Base-by-base conservation (phyloP, 2,888 invertebrate species). In the Rhamphomyia laevipes region DNA sequence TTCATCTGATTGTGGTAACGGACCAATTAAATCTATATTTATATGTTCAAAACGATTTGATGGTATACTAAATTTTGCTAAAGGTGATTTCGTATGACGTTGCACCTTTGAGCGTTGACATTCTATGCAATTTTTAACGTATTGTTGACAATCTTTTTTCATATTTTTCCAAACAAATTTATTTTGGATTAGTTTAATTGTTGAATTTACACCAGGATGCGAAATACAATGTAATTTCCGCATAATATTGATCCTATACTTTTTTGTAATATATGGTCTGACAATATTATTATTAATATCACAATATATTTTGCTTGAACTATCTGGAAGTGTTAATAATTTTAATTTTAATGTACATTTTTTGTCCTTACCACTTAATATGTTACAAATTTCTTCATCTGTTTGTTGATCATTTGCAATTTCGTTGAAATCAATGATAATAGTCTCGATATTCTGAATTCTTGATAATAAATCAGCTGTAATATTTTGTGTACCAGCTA, bases 161-260 rank as follows among this genome's bases (percentile, higher is more conserved):
- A 58, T 46, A 9, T 10, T 11, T 10, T 52, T 55, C 59, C 58
- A 58, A 9, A 59, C 52, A 31, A 48, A 59, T 4, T 52, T 52
- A 38, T 50, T 15, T 12, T 21, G 21, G 3, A 21, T 5, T 21
- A 21, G 5, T 21, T 21, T 21, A 4, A 21, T 4, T 21, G 21
- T 21, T 21, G 21, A 21, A 21, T 21, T 21, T 4, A 21, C 5
- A 21, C 21, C 21, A 21, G 21, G 5, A 21, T 21, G 21, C 5
- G 21, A 21, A 21, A 21, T 21, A 21, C 21, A 4, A 21, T 21
- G 21, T 21, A 21, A 21, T 21, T 21, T 21, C n/a, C n/a, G n/a
- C n/a, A n/a, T n/a, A n/a, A n/a, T n/a, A n/a, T n/a, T n/a, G 33
- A 33, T 33, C 12, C 13, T 11, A 33, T 33, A 11, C 13, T 3